These are phyloP conservation scores for Tarsius wallacei DNA, from an alignment of 2,797 vertebrate genomes.

Conservation along the genomic window DNA sequence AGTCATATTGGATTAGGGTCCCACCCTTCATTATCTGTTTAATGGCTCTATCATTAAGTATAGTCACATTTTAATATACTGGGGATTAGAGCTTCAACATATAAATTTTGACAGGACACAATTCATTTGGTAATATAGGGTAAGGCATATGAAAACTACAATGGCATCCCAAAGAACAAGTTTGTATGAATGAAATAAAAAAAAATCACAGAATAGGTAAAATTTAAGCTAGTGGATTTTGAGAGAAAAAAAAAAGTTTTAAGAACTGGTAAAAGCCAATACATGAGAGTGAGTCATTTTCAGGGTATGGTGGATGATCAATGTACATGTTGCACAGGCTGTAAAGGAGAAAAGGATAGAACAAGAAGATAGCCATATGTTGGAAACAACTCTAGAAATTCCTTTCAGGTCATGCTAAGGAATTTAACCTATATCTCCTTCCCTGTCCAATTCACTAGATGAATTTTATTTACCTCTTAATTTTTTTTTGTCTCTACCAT, in stretches of 20 bases:
- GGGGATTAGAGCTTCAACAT: background rate
- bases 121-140: background rate
- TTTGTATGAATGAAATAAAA: background rate
- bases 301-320: background rate
- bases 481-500: background rate
- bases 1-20: background rate
- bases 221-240: conserved; percentile 1
- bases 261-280: background rate
- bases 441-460: background rate
- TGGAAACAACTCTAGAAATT: background rate
- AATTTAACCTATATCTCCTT: background rate
- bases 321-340: background rate
- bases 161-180: background rate
- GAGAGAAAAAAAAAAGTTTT: background rate
- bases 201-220: background rate
- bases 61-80: background rate
- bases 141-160: background rate
- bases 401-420: background rate
- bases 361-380: background rate
- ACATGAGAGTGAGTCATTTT: background rate
- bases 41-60: background rate
- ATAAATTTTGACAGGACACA: background rate
- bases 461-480: conserved; percentile 22
- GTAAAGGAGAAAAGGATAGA: background rate
- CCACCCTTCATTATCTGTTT: background rate